phyloP scores from a whole-genome alignment of 2,113 vertebrate genomes.

The Corythaeola cristata region DNA sequence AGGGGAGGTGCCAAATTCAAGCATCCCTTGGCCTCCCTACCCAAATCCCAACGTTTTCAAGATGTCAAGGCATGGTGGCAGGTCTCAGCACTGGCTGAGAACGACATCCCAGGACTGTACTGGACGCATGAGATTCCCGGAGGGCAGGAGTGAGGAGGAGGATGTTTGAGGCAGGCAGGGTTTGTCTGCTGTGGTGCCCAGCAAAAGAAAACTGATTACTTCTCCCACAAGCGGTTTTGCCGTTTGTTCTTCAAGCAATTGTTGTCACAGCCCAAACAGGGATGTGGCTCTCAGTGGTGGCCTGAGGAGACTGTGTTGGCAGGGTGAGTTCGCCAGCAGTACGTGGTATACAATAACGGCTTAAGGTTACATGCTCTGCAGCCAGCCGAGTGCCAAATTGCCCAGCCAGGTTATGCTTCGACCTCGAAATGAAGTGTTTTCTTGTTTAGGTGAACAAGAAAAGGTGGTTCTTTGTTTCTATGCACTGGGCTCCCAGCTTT shows the following conservation, averaged over 20 bases:
- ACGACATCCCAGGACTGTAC: neutral
- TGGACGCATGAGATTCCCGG: rapidly evolving
- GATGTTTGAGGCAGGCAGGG: neutral
- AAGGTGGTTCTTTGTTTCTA: rapidly evolving
- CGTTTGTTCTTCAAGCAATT: neutral
- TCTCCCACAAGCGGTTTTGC: neutral
- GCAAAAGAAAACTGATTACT: neutral
- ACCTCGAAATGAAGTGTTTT: neutral
- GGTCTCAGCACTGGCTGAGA: neutral
- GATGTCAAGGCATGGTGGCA: neutral
- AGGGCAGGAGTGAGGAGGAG: neutral
- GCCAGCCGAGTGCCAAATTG: neutral
- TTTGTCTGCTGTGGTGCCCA: neutral
- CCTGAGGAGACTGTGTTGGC: neutral
- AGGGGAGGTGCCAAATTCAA: neutral
- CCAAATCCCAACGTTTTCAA: neutral
- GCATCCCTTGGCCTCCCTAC: neutral
- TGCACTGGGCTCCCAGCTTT: neutral
- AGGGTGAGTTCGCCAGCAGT: no score
- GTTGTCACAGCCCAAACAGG: neutral
- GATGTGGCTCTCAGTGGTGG: neutral
- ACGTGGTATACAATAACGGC: no score
- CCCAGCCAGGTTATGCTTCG: neutral
- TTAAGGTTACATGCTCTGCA: neutral
- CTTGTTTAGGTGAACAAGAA: neutral